Percentiles rank a stretch among this genome's conserved stretches.
Evolutionary conservation across 2,797 vertebrate genomes (phyloP).

Genomic region (Pseudomugil tenellus): DNA sequence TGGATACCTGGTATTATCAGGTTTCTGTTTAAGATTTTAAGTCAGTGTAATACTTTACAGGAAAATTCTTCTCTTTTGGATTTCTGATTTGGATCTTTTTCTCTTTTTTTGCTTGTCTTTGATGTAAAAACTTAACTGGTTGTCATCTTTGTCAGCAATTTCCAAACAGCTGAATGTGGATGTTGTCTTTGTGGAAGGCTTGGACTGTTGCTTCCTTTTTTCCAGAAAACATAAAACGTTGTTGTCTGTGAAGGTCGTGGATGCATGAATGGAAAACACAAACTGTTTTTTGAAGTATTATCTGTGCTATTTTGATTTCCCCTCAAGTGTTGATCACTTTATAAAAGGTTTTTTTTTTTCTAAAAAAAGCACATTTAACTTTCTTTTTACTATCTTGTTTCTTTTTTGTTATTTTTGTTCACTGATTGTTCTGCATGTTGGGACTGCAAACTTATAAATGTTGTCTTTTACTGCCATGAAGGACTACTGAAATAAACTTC

Average conservation of each 20-base stretch:
- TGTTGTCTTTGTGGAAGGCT: constrained; percentile 72
- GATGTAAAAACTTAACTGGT: constrained; percentile 57
- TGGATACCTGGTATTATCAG: constrained; percentile 70
- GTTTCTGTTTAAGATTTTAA: constrained; percentile 65
- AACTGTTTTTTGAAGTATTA: constrained; percentile 81
- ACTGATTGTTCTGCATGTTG: constrained; percentile 97
- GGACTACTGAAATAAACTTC: constrained; percentile 92
- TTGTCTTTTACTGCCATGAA: constrained; percentile 95
- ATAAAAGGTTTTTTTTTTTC: constrained; percentile 61
- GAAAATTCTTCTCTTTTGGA: constrained; percentile 54
- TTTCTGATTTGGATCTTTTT: constrained; percentile 59
- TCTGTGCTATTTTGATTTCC: constrained; percentile 84
- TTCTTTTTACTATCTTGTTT: constrained; percentile 67
- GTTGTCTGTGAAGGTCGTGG: constrained; percentile 83
- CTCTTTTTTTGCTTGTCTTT: constrained; percentile 68
- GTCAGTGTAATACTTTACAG: constrained; percentile 54
- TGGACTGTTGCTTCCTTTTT: constrained; percentile 79
- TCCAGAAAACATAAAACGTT: constrained; percentile 65
- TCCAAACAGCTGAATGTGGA: constrained; percentile 75
- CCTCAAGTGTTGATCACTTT: constrained; percentile 89
- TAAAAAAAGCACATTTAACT: constrained; percentile 75
- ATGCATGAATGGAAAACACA: constrained; percentile 89
- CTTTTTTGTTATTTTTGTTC: constrained; percentile 83
- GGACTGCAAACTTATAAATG: constrained; percentile 93
- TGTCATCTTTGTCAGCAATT: constrained; percentile 75